phyloP scores from a whole-genome alignment of 1,140 invertebrate genomes.

The Steinernema feltiae region DNA sequence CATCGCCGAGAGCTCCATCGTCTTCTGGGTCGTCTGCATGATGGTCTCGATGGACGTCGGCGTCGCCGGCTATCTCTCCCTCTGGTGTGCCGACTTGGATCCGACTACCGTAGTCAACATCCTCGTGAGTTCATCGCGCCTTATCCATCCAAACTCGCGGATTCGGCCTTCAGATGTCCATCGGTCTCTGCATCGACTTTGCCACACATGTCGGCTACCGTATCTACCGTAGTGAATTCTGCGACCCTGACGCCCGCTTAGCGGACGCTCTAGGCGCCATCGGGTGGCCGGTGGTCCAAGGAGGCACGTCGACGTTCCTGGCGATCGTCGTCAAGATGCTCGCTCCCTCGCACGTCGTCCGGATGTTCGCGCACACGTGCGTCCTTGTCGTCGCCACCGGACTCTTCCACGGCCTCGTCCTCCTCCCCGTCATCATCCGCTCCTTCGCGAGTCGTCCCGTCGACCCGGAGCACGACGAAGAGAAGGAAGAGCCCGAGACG shows the following conservation, averaged over 20 bases:
- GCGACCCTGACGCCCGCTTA: constrained; percentile 52
- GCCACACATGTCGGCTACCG: constrained; percentile 56
- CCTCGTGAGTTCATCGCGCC: constrained; percentile 38
- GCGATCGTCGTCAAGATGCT: constrained; percentile 49
- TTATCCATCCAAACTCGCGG: neutral
- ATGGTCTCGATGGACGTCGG: constrained; percentile 58
- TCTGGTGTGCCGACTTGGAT: constrained; percentile 55
- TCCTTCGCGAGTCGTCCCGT: constrained; percentile 45
- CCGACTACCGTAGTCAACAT: constrained; percentile 58
- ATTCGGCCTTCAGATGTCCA: constrained; percentile 46
- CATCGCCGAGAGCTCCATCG: constrained; percentile 51
- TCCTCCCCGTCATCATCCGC: constrained; percentile 55
- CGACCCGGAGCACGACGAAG: neutral
- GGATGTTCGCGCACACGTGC: constrained; percentile 54
- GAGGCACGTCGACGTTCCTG: constrained; percentile 51
- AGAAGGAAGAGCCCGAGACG: neutral
- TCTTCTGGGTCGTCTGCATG: constrained; percentile 57
- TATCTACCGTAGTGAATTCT: constrained; percentile 44
- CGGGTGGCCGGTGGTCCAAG: constrained; percentile 57
- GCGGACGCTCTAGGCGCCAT: constrained; percentile 54
- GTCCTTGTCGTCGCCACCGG: constrained; percentile 55
- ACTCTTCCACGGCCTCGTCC: constrained; percentile 53
- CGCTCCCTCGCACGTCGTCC: constrained; percentile 54
- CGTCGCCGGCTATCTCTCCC: constrained; percentile 54
- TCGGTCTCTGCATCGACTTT: constrained; percentile 57